Percentiles rank a stretch among this genome's conserved stretches.
Evolutionary conservation across 2,888 invertebrate genomes (phyloP).

Genomic region (Chirona hameri): DNA sequence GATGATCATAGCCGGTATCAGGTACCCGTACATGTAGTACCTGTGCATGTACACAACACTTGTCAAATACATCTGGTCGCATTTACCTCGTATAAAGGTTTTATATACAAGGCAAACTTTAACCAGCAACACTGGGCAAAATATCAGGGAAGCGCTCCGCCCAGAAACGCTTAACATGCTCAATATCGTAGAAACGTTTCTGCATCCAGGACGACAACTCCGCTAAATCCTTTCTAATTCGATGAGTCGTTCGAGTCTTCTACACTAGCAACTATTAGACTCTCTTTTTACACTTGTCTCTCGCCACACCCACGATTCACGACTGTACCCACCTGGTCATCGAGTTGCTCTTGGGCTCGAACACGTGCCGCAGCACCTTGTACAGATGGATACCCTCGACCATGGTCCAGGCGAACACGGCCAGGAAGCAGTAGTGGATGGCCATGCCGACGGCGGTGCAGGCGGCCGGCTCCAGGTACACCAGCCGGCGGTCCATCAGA

Average conservation of each 20-base stretch:
- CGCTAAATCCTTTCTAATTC: too few species aligned
- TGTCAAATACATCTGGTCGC: too few species aligned
- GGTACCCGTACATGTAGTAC: constrained; percentile 51
- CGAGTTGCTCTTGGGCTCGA: constrained; percentile 49
- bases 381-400: constrained; percentile 90
- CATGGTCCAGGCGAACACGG: constrained; percentile 85
- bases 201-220: too few species aligned
- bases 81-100: too few species aligned
- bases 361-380: constrained; percentile 67
- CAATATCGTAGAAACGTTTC: too few species aligned
- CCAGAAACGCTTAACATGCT: too few species aligned
- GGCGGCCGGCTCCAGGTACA: constrained; percentile 45
- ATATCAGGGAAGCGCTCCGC: too few species aligned
- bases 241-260: too few species aligned
- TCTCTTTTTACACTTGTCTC: too few species aligned
- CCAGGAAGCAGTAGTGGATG: constrained; percentile 88
- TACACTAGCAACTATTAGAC: too few species aligned
- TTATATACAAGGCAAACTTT: too few species aligned
- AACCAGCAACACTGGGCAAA: too few species aligned
- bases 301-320: neutral
- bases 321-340: constrained; percentile 35
- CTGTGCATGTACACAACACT: constrained; percentile 39
- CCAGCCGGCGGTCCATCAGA: constrained; percentile 36
- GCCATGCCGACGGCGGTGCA: constrained; percentile 87
- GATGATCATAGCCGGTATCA: constrained; percentile 41